Evolutionary conservation across 1,140 invertebrate genomes (phyloP).

Genomic region (Idris sp.): DNA sequence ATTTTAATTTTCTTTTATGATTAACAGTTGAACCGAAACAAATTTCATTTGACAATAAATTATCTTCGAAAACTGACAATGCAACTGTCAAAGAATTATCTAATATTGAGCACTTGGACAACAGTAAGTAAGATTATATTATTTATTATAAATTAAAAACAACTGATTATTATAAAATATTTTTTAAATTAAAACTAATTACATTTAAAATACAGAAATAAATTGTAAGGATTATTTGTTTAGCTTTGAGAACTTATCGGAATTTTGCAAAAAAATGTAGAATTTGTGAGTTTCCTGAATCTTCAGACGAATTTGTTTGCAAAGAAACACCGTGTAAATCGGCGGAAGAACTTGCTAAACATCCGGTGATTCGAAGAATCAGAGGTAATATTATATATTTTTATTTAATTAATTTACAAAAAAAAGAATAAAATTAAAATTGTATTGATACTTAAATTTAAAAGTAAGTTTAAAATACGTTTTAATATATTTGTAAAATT

Average conservation of each 20-base stretch:
- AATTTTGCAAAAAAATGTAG: conserved; percentile 40
- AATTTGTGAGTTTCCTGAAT: conserved; percentile 22
- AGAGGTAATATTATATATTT: conserved; percentile 22
- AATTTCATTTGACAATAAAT: conserved; percentile 29
- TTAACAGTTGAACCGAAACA: conserved; percentile 23
- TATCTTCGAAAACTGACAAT: conserved; percentile 3
- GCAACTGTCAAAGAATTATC: conserved; percentile 18
- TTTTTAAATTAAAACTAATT: too few species aligned
- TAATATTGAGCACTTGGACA: conserved; percentile 42
- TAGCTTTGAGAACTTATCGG: conserved; percentile 36
- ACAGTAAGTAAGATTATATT: conserved; percentile 37
- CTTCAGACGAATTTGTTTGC: conserved; percentile 21
- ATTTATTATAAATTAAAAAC: background rate
- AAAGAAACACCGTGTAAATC: conserved; percentile 28
- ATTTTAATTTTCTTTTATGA: background rate
- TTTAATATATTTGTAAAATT: too few species aligned
- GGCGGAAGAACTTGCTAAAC: conserved; percentile 17
- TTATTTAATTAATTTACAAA: too few species aligned
- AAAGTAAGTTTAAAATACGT: too few species aligned
- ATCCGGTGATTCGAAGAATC: conserved; percentile 23
- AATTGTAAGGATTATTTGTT: conserved; percentile 14
- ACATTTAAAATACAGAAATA: background rate
- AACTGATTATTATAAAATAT: too few species aligned
- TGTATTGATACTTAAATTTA: too few species aligned
- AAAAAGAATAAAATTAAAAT: too few species aligned